phyloP scores from a whole-genome alignment of 2,888 invertebrate genomes.

The Nematopogon swammerdamellus region DNA sequence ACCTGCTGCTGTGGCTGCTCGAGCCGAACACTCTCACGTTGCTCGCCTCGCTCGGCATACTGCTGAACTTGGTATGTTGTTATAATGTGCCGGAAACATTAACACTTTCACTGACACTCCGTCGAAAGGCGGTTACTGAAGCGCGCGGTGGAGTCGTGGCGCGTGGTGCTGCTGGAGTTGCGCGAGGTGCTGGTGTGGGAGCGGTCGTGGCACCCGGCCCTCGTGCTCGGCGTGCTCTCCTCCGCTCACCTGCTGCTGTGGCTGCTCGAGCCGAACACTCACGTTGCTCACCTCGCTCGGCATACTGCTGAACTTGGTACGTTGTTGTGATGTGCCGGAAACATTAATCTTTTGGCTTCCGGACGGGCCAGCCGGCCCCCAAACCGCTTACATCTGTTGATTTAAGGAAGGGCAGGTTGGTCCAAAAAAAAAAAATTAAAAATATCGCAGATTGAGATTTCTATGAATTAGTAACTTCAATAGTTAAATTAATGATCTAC shows the following conservation, averaged over 20 bases:
- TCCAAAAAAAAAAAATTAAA: too few relatives aligned
- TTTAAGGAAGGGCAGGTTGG: too few relatives aligned
- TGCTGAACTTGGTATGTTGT: slow-evolving; percentile 52
- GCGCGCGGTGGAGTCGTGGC: slow-evolving; percentile 70
- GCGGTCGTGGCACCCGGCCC: slow-evolving; percentile 78
- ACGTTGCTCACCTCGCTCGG: slow-evolving; percentile 70
- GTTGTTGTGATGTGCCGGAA: too few relatives aligned
- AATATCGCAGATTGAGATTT: too few relatives aligned
- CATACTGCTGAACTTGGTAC: slow-evolving; percentile 59
- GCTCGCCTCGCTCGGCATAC: slow-evolving; percentile 65
- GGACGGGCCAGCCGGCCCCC: too few relatives aligned
- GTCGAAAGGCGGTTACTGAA: too few relatives aligned
- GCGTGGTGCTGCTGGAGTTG: slow-evolving; percentile 66
- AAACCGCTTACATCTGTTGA: too few relatives aligned
- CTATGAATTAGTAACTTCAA: too few relatives aligned
- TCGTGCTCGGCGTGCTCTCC: slow-evolving; percentile 62
- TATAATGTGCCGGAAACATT: too few relatives aligned
- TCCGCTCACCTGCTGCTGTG: slow-evolving; percentile 67
- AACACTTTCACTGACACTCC: too few relatives aligned
- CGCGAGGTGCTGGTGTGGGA: slow-evolving; percentile 79
- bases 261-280: slow-evolving; percentile 78
- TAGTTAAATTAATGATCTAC: too few relatives aligned
- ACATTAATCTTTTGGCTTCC: too few relatives aligned
- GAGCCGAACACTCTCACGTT: slow-evolving; percentile 77
- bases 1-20: slow-evolving; percentile 74